phyloP scores from a whole-genome alignment of 2,113 vertebrate species.

The Cricetomys ansorgei region DNA sequence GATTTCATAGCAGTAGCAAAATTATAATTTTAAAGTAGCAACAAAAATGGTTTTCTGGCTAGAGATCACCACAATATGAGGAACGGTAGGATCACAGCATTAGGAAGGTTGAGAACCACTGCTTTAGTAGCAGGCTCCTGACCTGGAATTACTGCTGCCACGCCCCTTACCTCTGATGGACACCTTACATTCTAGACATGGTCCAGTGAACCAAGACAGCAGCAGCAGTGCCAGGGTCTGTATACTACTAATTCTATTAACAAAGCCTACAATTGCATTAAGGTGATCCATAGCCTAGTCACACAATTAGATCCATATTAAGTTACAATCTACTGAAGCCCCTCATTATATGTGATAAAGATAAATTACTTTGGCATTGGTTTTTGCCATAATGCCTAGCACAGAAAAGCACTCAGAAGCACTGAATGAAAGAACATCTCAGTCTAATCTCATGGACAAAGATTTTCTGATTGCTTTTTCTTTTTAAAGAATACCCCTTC shows the following conservation, averaged over 20 bases:
- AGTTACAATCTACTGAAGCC: slow-evolving; percentile 15
- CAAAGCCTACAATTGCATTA: not conserved
- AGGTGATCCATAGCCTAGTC: slow-evolving; percentile 8
- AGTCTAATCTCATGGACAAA: slow-evolving; percentile 67
- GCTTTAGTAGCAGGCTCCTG: not conserved
- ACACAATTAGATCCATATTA: slow-evolving; percentile 40
- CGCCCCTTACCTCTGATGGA: not conserved
- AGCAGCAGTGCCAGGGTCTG: not conserved
- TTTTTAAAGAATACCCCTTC: slow-evolving; percentile 48
- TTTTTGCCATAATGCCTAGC: slow-evolving; percentile 25
- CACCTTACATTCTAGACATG: not conserved
- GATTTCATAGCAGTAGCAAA: no score
- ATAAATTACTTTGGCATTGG: slow-evolving; percentile 7
- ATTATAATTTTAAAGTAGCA: no score
- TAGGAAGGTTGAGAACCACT: no score
- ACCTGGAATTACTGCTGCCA: not conserved
- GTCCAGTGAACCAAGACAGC: not conserved
- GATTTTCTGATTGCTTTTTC: slow-evolving; percentile 74
- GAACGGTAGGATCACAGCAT: no score
- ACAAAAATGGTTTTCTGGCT: no score
- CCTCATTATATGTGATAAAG: slow-evolving; percentile 4
- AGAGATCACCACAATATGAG: no score
- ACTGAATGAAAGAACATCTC: slow-evolving; percentile 38
- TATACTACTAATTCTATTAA: slow-evolving; percentile 8
- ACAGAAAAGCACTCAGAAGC: slow-evolving; percentile 42